Evolutionary conservation across 2,888 invertebrate species (phyloP), one percentile per base, ranked within the genome.

Genomic region (Rotaria sp.): DNA sequence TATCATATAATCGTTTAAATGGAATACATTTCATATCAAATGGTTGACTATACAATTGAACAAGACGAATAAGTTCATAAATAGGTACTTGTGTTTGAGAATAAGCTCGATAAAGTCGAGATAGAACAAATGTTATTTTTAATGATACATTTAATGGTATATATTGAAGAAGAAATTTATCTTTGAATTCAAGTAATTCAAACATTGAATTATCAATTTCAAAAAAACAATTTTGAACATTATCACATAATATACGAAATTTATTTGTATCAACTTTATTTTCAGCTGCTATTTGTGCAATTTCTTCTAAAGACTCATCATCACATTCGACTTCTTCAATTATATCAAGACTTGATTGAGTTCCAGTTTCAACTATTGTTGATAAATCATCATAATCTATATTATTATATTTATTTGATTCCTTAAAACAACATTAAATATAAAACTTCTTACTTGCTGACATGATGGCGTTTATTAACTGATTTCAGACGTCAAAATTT

Each of bases 21-120:
- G 90, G 90, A 21, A 90, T 89, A 87, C 90, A 90, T 87, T 91
- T 91, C 87, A 90, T 90, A 87, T 91, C 90, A 91, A 91, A 91
- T 0, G 90, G 90, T 10, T 90, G 89, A 24, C 90, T 90, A 88
- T 91, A 91, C 8, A 91, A 89, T 35, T 90, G 88, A 26, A 90
- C 91, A 80, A 91, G 87, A 45, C 91, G 88, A 18, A 91, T 88
- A 85, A 91, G 87, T 87, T 91, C 91, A 87, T 89, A 89, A 30
- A 90, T 88, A n/a, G 91, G 90, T 88, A 89, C 89, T 86, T 90
- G 89, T 86, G 90, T 88, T 87, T 91, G 91, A 88, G 87, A 86
- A 85, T 48, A 87, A 30, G 74, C 59, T 21, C 87, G 85, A 85
- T 50, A 87, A 13, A 85, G 21, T 59, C 48, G 84, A 11, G 87